Evolutionary conservation across 2,113 vertebrate species (phyloP), one percentile per base, ranked within the genome.

Genomic region (Antechinus stuartii): DNA sequence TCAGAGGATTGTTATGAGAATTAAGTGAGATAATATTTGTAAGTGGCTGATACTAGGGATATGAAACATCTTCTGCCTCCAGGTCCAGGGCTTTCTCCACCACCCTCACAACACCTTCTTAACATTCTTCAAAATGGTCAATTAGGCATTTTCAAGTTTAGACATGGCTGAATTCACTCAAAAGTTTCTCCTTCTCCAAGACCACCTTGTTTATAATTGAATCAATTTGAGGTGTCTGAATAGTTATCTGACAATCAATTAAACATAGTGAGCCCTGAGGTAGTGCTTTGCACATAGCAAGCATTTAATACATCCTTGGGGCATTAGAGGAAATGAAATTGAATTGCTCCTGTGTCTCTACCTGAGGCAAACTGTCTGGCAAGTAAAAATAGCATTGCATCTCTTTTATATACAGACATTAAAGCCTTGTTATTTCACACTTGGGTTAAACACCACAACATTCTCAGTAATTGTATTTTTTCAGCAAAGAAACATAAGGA

Each of bases 401-500:
- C 68, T 84, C 68, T 84, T 84, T 84, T 84, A 84, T 84, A 84
- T 7, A n/a, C n/a, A 84, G 68, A 84, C 68, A 84, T 84, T 84
- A 84, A 84, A 84, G 68, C 68, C n/a, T 84, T 84, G n/a, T 84
- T 84, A 42, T 84, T 84, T 84, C n/a, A 84, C 30, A 42, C 68
- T 84, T 84, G 68, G 68, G n/a, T 42, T 84, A 84, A 84, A 84
- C n/a, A 7, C n/a, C 68, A 84, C 68, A 84, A 23, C 68, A 84
- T 84, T 84, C 68, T 84, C 68, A 84, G 68, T 84, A 19, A 84
- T 42, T 84, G 68, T 42, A 22, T 42, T 84, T 84, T 84, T 84
- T 23, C 68, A 84, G n/a, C n/a, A 84, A 76, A 84, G 68, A 84
- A 84, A 84, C 68, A 84, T 84, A 84, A 84, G 68, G 68, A 84